Evolutionary conservation across 2,888 invertebrate genomes (phyloP).

Genomic region (Clostera curtula): DNA sequence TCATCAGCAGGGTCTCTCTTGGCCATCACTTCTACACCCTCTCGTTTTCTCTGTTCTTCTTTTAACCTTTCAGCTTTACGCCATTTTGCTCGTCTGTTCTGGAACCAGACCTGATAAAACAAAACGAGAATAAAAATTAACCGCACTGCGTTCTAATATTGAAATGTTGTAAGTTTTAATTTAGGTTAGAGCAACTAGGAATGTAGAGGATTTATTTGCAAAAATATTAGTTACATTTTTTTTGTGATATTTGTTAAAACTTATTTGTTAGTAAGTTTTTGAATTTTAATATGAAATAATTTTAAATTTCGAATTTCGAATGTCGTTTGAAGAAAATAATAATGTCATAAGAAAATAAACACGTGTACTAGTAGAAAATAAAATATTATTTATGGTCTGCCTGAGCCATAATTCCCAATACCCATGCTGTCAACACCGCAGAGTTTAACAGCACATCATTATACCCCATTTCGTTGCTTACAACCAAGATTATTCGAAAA

Average conservation of each 20-base stretch:
- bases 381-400: conserved; percentile 18
- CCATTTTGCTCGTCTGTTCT: conserved; percentile 95
- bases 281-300: too few relatives aligned
- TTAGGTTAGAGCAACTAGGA: too few relatives aligned
- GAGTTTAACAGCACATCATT: conserved; percentile 57
- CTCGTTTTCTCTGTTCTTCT: conserved; percentile 91
- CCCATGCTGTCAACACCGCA: conserved; percentile 54
- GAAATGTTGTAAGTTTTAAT: too few relatives aligned
- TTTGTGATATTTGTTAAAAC: too few relatives aligned
- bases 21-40: conserved; percentile 80
- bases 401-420: conserved; percentile 40
- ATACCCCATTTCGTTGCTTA: conserved; percentile 52
- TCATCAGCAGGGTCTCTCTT: conserved; percentile 76
- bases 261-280: too few relatives aligned
- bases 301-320: too few relatives aligned
- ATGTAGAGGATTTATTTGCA: too few relatives aligned
- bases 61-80: conserved; percentile 93
- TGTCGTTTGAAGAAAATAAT: too few relatives aligned
- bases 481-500: conserved; percentile 54
- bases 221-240: too few relatives aligned
- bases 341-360: conserved; percentile 18
- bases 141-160: too few relatives aligned
- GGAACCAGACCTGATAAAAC: conserved; percentile 93
- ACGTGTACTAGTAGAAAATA: conserved; percentile 11
- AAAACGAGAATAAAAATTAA: too few relatives aligned